phyloP scores from a whole-genome alignment of 2,888 invertebrate genomes.

The Ferdinandea cuprea region DNA sequence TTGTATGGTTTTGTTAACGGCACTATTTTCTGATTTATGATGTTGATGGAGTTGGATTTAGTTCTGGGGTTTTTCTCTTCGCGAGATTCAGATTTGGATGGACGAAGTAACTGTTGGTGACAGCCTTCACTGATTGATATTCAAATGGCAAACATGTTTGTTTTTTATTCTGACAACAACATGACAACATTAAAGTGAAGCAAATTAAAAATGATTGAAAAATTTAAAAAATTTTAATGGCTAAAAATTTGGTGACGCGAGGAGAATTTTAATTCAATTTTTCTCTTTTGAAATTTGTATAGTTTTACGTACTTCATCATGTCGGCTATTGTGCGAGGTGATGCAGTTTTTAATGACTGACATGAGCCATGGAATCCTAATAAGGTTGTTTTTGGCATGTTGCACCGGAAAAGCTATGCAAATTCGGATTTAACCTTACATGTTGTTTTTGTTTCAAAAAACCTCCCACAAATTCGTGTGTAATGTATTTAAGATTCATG shows the following conservation, averaged over 20 bases:
- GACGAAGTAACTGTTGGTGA: background rate
- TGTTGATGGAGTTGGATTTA: background rate
- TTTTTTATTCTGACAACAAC: background rate
- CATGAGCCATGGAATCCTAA: conserved; percentile 14
- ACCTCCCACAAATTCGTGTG: too few relatives aligned
- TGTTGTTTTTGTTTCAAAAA: too few relatives aligned
- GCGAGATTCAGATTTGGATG: background rate
- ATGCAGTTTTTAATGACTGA: conserved; percentile 6
- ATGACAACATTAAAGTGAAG: conserved; percentile 2
- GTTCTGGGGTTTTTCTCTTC: background rate
- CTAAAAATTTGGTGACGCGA: conserved; percentile 29
- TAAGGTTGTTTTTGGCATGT: background rate
- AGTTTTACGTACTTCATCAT: background rate
- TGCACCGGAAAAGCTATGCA: background rate
- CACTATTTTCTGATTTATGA: conserved; percentile 45
- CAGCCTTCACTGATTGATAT: conserved; percentile 9
- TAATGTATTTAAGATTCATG: background rate
- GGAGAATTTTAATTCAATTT: conserved; percentile 41
- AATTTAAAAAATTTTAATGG: conserved; percentile 33
- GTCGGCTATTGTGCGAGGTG: conserved; percentile 8
- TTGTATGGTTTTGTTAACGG: conserved; percentile 10
- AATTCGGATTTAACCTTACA: background rate
- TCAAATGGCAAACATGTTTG: background rate
- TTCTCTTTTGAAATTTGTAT: background rate
- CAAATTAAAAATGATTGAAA: conserved; percentile 31